These are phyloP conservation scores for Phaetusa simplex DNA, from an alignment of 2,113 vertebrate species.

Conservation along the genomic window DNA sequence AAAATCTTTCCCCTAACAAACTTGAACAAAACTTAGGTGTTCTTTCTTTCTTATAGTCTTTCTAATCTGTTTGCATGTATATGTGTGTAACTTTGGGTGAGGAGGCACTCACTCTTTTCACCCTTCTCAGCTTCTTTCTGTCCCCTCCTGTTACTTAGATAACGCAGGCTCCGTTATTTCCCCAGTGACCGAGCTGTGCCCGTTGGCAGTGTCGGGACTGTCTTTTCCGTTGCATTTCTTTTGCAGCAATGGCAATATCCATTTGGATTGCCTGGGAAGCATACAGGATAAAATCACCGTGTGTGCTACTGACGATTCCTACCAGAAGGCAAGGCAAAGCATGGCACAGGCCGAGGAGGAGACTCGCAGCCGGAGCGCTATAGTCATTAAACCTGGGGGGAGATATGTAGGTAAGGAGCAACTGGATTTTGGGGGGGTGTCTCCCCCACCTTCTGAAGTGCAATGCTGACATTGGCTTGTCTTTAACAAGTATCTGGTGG, in stretches of 20 bases:
- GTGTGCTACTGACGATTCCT: constrained; percentile 95
- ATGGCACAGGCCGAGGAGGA: constrained; percentile 97
- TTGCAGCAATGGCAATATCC: constrained; percentile 87
- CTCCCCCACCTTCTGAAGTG: background rate
- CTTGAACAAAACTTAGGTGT: background rate
- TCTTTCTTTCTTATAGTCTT: background rate
- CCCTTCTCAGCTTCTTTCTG: background rate
- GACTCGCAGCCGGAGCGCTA: constrained; percentile 90
- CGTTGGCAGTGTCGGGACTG: background rate
- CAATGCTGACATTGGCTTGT: background rate
- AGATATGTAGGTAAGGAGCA: constrained; percentile 86
- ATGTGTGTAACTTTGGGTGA: background rate
- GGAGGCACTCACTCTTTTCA: background rate
- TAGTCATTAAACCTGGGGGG: constrained; percentile 95
- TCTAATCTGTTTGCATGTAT: background rate
- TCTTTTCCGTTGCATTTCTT: background rate
- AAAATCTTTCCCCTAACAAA: background rate
- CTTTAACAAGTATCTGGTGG: background rate
- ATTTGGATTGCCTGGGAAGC: constrained; percentile 93
- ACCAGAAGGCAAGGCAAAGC: constrained; percentile 94
- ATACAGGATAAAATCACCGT: constrained; percentile 99
- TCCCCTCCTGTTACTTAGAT: background rate
- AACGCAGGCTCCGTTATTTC: background rate
- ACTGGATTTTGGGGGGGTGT: background rate
- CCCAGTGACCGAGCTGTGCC: background rate